A percentile compares a stretch with the other conserved stretches of the same genome.
Evolutionary conservation across 1,140 invertebrate species (phyloP).

Genomic region (Bilobella aurantiaca): DNA sequence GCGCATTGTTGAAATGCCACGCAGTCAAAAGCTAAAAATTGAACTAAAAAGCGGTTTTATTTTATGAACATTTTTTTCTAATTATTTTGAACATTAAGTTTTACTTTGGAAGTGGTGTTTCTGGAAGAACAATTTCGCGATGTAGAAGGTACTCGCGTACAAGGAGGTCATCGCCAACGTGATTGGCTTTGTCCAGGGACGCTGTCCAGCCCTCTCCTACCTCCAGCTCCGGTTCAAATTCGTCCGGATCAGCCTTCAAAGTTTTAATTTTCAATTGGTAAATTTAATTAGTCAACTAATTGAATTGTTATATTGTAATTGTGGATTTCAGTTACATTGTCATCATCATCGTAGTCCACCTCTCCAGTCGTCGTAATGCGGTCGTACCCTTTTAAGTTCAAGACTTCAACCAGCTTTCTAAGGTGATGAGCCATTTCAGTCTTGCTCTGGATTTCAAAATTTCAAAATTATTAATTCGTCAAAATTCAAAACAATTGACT

Average conservation of each 20-base stretch:
- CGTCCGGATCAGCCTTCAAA: conserved; percentile 26
- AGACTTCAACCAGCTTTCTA: conserved; percentile 16
- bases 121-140: background rate
- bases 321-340: conserved; percentile 5
- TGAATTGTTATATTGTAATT: no score
- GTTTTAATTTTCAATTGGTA: conserved; percentile 1
- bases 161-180: conserved; percentile 28
- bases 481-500: background rate
- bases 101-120: background rate
- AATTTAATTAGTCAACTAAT: background rate
- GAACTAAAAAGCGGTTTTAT: no score
- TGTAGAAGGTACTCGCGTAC: conserved; percentile 21
- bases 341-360: conserved; percentile 31
- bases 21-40: background rate
- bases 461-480: background rate
- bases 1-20: no score
- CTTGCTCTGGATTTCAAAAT: conserved; percentile 4
- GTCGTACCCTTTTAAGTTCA: conserved; percentile 14
- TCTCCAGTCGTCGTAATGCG: conserved; percentile 18
- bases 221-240: conserved; percentile 31
- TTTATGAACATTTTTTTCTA: no score
- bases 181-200: conserved; percentile 2
- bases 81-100: no score
- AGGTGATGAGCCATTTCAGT: conserved; percentile 24
- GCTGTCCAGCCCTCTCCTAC: conserved; percentile 23